Conservation (phyloP, 2,113 vertebrate genomes). For the Eublepharis macularius region DNA sequence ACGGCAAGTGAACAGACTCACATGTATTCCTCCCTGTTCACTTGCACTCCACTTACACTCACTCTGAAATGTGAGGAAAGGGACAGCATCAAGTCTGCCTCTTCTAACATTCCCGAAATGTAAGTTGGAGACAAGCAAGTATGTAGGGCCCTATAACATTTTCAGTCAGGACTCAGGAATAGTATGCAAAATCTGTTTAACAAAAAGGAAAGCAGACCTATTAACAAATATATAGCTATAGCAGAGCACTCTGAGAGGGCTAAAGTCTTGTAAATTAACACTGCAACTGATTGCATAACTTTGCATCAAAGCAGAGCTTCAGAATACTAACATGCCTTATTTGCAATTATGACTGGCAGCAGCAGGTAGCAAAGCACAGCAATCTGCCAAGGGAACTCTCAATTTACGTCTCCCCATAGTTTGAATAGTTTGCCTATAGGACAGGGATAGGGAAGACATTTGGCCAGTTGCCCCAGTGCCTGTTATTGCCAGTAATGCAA, state of each 20-base stretch:
- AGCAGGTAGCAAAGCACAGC: conserved; percentile 45
- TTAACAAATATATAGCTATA: background rate
- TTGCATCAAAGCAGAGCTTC: background rate
- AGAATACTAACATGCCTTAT: rapidly evolving
- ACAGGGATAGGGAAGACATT: background rate
- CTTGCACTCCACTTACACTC: too few species aligned
- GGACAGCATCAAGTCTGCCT: too few species aligned
- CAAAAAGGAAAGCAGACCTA: background rate
- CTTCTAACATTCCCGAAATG: too few species aligned
- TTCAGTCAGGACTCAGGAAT: background rate
- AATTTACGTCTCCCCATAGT: background rate
- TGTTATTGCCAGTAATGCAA: background rate
- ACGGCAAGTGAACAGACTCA: too few species aligned
- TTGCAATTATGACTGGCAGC: conserved; percentile 53
- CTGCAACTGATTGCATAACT: conserved; percentile 29
- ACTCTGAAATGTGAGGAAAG: too few species aligned
- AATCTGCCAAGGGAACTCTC: background rate
- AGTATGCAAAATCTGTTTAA: background rate
- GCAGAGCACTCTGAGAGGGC: background rate
- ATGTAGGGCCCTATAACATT: too few species aligned
- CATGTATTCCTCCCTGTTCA: too few species aligned
- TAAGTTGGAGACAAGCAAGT: too few species aligned
- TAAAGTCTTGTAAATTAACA: conserved; percentile 45
- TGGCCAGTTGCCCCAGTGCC: background rate
- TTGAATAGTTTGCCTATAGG: background rate